Percentiles rank a stretch among this genome's conserved stretches.
phyloP scores from a whole-genome alignment of 2,888 invertebrate genomes.

The Dioctria rufipes region DNA sequence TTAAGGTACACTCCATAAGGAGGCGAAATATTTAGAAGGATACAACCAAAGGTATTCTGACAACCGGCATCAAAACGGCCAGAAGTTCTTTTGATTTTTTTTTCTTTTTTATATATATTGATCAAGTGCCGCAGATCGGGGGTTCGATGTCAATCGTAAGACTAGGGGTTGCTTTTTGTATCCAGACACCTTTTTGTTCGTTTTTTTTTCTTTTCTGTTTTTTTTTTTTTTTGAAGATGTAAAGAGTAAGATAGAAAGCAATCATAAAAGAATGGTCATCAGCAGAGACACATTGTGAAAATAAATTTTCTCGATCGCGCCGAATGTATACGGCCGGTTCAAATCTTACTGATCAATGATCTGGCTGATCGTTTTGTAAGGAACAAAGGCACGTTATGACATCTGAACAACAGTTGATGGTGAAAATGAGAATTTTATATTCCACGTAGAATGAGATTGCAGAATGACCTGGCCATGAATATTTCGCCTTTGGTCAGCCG shows the following conservation, averaged over 20 bases:
- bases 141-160: slow-evolving; percentile 47
- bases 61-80: slow-evolving; percentile 27
- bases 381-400: slow-evolving; percentile 53
- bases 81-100: slow-evolving; percentile 34
- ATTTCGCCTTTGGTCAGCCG: not conserved
- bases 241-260: slow-evolving; percentile 2
- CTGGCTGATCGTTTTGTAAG: slow-evolving; percentile 52
- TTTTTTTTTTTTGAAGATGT: not conserved
- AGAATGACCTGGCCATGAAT: slow-evolving; percentile 22
- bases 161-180: slow-evolving; percentile 44
- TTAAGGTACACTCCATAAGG: slow-evolving; percentile 49
- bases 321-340: not conserved
- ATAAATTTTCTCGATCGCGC: slow-evolving; percentile 32
- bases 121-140: slow-evolving; percentile 51
- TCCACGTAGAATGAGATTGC: slow-evolving; percentile 49
- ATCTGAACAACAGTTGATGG: slow-evolving; percentile 52
- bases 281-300: slow-evolving; percentile 46
- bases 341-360: slow-evolving; percentile 44
- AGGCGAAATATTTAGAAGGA: slow-evolving; percentile 46
- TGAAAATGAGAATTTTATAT: slow-evolving; percentile 50
- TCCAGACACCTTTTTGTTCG: not conserved
- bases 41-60: slow-evolving; percentile 48
- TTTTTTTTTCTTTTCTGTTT: not conserved
- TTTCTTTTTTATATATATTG: slow-evolving; percentile 29
- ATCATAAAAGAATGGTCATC: slow-evolving; percentile 1